Evolutionary conservation across 1,140 invertebrate species (phyloP).

Genomic region (Hydropsyche tenuis): DNA sequence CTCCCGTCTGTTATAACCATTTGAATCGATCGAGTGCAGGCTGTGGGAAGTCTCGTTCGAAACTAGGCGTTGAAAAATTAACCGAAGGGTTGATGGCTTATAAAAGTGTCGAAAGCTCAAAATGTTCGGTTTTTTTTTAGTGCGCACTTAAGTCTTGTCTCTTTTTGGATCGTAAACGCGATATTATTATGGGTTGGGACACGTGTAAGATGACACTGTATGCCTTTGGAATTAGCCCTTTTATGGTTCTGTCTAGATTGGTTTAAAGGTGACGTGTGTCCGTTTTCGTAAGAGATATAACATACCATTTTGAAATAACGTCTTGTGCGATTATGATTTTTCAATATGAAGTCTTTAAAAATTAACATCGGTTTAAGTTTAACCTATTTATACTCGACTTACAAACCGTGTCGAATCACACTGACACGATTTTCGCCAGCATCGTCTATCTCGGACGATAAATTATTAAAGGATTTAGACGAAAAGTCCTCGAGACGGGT

Average conservation of each 20-base stretch:
- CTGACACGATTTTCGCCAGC: slow-evolving; percentile 22
- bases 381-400: too few species aligned
- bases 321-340: too few species aligned
- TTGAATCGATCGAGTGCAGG: slow-evolving; percentile 41
- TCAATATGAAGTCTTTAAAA: too few species aligned
- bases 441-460: slow-evolving; percentile 40
- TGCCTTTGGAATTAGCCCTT: not conserved
- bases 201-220: slow-evolving; percentile 7
- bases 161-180: slow-evolving; percentile 9
- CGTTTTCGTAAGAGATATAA: not conserved
- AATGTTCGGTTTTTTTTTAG: not conserved
- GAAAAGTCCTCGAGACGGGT: slow-evolving; percentile 33
- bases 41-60: slow-evolving; percentile 30
- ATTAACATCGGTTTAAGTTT: too few species aligned
- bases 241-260: not conserved
- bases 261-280: not conserved
- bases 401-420: too few species aligned
- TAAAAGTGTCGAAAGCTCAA: not conserved
- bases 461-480: slow-evolving; percentile 36
- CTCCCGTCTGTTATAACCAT: slow-evolving; percentile 48
- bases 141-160: not conserved
- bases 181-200: not conserved
- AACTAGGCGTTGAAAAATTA: slow-evolving; percentile 21
- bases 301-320: too few species aligned
- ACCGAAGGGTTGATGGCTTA: slow-evolving; percentile 1